phyloP scores from a whole-genome alignment of 2,113 vertebrate species.

The Petromus typicus region DNA sequence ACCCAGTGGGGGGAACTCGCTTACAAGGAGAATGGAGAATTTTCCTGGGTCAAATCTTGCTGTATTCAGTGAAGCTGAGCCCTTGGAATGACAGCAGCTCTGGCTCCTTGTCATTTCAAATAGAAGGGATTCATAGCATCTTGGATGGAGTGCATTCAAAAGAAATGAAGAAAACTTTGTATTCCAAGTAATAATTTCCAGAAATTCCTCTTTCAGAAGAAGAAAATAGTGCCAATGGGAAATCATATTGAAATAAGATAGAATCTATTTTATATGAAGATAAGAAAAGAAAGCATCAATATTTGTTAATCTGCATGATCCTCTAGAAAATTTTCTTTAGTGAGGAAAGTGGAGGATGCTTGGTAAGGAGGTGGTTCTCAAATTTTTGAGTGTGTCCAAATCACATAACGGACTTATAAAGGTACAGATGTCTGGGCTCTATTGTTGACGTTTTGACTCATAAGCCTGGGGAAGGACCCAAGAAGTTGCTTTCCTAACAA shows the following conservation, averaged over 20 bases:
- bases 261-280: background rate
- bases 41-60: background rate
- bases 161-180: background rate
- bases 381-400: background rate
- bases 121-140: background rate
- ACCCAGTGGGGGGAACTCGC: background rate
- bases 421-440: background rate
- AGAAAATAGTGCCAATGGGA: background rate
- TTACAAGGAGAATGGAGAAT: background rate
- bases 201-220: background rate
- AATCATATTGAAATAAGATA: background rate
- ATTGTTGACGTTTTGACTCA: background rate
- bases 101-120: background rate
- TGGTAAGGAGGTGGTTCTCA: background rate
- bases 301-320: background rate
- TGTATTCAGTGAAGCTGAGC: background rate
- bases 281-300: background rate
- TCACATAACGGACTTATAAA: background rate
- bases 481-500: background rate
- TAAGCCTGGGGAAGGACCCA: accelerated
- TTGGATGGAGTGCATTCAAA: background rate
- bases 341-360: background rate
- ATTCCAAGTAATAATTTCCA: background rate
- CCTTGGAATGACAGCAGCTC: background rate
- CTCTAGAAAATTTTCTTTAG: background rate